phyloP scores from a whole-genome alignment of 2,113 vertebrate species.

The Leucopsar rothschildi region DNA sequence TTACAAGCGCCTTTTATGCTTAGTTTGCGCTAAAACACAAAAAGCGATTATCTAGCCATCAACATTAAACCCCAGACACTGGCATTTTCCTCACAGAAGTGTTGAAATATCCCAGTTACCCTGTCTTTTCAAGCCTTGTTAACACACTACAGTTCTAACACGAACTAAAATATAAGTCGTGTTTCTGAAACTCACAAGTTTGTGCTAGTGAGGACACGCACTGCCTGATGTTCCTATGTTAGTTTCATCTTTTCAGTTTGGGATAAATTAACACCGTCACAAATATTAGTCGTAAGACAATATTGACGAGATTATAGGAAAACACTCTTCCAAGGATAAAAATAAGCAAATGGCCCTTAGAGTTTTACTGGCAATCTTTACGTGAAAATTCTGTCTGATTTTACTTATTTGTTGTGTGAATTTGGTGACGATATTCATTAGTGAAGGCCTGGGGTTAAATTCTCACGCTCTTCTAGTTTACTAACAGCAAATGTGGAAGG shows the following conservation, averaged over 20 bases:
- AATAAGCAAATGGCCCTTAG: neutral
- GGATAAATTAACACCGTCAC: fast-evolving
- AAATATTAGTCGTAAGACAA: neutral
- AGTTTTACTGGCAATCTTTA: neutral
- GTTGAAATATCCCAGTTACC: fast-evolving
- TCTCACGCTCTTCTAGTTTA: neutral
- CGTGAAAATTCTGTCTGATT: neutral
- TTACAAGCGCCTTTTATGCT: neutral
- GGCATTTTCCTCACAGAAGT: neutral
- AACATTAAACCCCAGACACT: neutral
- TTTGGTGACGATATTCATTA: neutral
- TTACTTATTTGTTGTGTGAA: neutral
- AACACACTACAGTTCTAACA: neutral
- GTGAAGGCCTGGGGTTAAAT: neutral
- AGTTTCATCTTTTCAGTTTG: neutral
- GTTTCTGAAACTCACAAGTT: neutral
- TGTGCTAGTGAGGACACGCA: neutral
- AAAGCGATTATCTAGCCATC: fast-evolving
- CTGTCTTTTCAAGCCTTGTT: neutral
- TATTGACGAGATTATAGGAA: neutral
- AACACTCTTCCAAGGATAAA: neutral
- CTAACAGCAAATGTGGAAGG: neutral
- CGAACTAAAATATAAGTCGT: neutral
- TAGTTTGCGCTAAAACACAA: neutral
- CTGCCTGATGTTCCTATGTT: neutral